Conservation (phyloP, 2,888 invertebrate genomes). For the Strigamia maritima region DNA sequence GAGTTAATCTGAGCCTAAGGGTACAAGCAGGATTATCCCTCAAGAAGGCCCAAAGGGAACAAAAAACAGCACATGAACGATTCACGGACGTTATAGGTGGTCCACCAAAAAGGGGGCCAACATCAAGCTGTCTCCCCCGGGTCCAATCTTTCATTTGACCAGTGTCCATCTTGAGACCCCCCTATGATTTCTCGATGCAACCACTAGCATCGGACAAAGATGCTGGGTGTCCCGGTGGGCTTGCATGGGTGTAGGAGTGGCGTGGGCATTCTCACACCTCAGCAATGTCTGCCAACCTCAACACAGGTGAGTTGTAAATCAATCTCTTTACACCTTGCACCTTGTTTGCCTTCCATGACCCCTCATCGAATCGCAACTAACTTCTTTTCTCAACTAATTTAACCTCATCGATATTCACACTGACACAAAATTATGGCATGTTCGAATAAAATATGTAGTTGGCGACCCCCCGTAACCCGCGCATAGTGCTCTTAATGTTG, state of each 20-base stretch:
- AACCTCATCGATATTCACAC: neutral
- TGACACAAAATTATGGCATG: neutral
- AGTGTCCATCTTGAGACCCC: conserved; percentile 15
- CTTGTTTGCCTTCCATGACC: neutral
- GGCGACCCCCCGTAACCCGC: neutral
- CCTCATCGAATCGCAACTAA: neutral
- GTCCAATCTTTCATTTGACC: conserved; percentile 10
- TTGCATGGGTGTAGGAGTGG: conserved; percentile 7
- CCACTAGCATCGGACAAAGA: conserved; percentile 7
- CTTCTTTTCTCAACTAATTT: neutral
- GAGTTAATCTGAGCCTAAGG: conserved; percentile 10
- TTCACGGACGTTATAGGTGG: conserved; percentile 15
- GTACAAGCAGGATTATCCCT: neutral
- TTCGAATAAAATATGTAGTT: neutral
- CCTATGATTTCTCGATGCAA: conserved; percentile 12
- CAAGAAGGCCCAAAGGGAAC: neutral
- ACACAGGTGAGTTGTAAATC: conserved; percentile 20
- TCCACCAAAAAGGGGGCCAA: neutral
- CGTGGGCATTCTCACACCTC: conserved; percentile 12
- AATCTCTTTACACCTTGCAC: conserved; percentile 20
- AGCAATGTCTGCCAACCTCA: conserved; percentile 13
- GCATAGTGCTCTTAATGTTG: neutral
- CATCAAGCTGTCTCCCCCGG: neutral
- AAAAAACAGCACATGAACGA: neutral
- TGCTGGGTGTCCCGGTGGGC: neutral